phyloP scores from a whole-genome alignment of 2,888 invertebrate species.

The Drosophila fungiperda region DNA sequence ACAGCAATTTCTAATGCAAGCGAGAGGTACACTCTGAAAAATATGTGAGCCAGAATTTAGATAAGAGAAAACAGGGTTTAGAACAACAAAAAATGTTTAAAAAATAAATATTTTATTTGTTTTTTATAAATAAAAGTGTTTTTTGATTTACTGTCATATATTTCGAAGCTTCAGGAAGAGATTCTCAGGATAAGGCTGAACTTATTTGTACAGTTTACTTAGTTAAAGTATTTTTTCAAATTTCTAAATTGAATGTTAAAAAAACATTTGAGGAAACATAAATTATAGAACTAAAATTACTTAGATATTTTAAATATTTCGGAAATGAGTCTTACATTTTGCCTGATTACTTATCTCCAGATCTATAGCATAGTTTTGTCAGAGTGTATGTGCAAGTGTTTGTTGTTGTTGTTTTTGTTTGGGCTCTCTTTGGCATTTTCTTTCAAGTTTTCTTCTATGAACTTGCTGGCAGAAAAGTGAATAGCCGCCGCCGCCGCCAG shows the following conservation, averaged over 20 bases:
- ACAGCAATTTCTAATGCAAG: constrained; percentile 51
- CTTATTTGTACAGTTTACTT: not conserved
- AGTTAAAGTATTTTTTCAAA: not conserved
- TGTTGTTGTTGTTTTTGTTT: constrained; percentile 36
- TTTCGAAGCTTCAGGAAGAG: not conserved
- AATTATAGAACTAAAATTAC: not conserved
- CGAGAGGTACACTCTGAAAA: constrained; percentile 25
- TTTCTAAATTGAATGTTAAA: not conserved
- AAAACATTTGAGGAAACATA: not conserved
- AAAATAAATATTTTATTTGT: no score
- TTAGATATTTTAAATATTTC: not conserved
- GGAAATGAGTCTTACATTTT: not conserved
- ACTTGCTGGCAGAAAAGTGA: constrained; percentile 76
- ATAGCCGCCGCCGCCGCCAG: constrained; percentile 51
- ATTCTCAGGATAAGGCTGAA: not conserved
- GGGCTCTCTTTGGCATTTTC: constrained; percentile 54
- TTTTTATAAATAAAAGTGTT: no score
- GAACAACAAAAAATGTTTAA: no score
- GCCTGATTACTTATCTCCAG: not conserved
- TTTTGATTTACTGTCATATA: not conserved
- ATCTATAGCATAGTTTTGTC: not conserved
- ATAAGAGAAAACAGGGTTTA: not conserved
- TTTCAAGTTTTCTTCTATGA: constrained; percentile 71
- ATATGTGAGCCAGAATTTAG: not conserved
- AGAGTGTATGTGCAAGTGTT: constrained; percentile 4